A percentile compares a stretch with the other conserved stretches of the same genome.
These are phyloP conservation scores for Polietes domitor DNA, from an alignment of 2,888 invertebrate genomes.

Conservation along the genomic window DNA sequence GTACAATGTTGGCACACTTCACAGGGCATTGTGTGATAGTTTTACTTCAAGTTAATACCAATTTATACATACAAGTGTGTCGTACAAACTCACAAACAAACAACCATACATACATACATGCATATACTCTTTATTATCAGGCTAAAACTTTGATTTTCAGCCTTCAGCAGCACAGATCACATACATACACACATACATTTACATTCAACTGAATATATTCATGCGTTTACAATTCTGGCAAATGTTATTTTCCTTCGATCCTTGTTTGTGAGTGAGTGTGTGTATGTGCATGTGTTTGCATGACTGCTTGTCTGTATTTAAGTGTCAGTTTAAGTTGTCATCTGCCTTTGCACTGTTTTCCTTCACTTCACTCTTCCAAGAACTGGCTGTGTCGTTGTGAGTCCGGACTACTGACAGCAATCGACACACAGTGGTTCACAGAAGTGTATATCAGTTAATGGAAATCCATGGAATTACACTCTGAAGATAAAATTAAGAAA, in stretches of 20 bases:
- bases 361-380: neutral
- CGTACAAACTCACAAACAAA: neutral
- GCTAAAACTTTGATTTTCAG: slow-evolving; percentile 23
- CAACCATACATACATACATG: neutral
- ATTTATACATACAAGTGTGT: slow-evolving; percentile 4
- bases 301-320: slow-evolving; percentile 28
- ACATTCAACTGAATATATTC: neutral
- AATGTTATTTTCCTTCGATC: neutral
- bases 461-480: too few species aligned
- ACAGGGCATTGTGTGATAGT: slow-evolving; percentile 26
- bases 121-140: neutral
- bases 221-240: slow-evolving; percentile 6
- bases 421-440: too few species aligned
- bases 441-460: too few species aligned
- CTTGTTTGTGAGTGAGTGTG: too few species aligned
- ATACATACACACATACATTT: neutral
- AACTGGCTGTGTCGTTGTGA: slow-evolving; percentile 21
- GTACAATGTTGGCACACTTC: slow-evolving; percentile 8
- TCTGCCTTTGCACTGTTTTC: slow-evolving; percentile 45
- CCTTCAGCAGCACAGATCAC: neutral
- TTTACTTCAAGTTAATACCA: slow-evolving; percentile 42
- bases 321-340: slow-evolving; percentile 57
- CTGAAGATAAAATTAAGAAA: too few species aligned
- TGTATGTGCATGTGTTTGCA: neutral
- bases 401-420: neutral